Percentiles rank a stretch among this genome's conserved stretches.
Evolutionary conservation across 2,113 vertebrate species (phyloP).

Genomic region (Tachysurus vachellii): DNA sequence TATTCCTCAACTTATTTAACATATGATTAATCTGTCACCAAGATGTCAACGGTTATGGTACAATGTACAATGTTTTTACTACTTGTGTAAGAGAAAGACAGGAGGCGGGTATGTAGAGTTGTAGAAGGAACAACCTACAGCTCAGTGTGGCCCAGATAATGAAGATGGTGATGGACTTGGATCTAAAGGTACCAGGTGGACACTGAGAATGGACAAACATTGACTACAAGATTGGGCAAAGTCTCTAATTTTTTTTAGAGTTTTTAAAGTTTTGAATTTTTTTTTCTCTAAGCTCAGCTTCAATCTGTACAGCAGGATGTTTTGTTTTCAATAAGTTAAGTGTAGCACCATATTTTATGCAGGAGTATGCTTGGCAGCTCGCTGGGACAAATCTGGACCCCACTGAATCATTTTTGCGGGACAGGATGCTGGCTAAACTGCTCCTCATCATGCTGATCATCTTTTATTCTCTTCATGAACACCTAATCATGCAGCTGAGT

Average conservation of each 20-base stretch:
- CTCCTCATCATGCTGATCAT: background rate
- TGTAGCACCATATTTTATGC: background rate
- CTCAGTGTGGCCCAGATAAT: background rate
- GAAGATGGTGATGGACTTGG: background rate
- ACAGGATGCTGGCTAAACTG: background rate
- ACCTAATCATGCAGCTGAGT: background rate
- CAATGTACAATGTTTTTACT: background rate
- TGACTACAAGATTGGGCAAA: background rate
- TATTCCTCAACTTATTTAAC: slow-evolving; percentile 25
- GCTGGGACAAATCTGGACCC: background rate
- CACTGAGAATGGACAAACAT: background rate
- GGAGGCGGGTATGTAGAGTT: background rate
- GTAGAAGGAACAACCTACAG: background rate
- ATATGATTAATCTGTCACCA: slow-evolving; percentile 33
- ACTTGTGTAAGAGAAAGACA: background rate
- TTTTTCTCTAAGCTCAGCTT: background rate
- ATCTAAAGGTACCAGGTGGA: background rate
- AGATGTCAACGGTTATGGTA: background rate
- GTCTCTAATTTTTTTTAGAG: no score
- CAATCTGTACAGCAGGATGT: background rate
- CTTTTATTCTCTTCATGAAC: background rate
- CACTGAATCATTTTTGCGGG: background rate
- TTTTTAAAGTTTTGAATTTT: no score
- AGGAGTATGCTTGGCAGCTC: background rate
- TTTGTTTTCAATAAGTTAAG: background rate